phyloP scores from a whole-genome alignment of 92 coral and sea anemone genomes.

The Phenganax stokvisi region DNA sequence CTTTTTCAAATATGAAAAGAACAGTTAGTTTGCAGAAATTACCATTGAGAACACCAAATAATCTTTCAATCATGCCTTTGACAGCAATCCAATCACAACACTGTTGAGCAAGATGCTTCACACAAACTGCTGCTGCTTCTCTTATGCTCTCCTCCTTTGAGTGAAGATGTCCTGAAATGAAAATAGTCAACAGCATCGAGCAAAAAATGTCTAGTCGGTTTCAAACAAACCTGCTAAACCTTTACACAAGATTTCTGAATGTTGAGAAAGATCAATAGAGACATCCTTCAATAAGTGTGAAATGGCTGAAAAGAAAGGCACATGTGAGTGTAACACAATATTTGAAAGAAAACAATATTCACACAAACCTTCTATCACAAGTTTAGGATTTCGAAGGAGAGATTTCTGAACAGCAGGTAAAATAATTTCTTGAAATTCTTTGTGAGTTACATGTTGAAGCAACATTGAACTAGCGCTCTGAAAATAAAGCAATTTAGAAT shows the following conservation, averaged over 20 bases:
- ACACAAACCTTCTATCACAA: conserved; percentile 71
- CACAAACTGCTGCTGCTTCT: conserved; percentile 57
- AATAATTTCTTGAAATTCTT: conserved; percentile 63
- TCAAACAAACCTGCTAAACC: conserved; percentile 61
- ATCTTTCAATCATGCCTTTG: conserved; percentile 64
- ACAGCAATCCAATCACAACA: conserved; percentile 86
- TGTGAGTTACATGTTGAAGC: conserved; percentile 68
- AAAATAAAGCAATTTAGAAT: neutral
- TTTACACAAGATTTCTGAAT: conserved; percentile 74
- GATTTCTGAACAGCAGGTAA: conserved; percentile 79
- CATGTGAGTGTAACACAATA: neutral
- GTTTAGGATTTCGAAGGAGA: conserved; percentile 79
- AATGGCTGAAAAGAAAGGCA: conserved; percentile 53
- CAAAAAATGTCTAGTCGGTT: neutral
- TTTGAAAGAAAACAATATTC: neutral
- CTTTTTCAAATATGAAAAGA: neutral
- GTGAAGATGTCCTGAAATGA: conserved; percentile 60
- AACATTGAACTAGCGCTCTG: conserved; percentile 65
- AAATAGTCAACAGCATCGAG: neutral
- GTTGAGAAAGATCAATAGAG: conserved; percentile 90
- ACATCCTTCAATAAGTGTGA: conserved; percentile 62
- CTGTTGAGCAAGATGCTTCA: conserved; percentile 72
- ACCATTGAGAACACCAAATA: conserved; percentile 82
- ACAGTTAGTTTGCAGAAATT: neutral
- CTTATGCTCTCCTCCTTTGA: conserved; percentile 79